Evolutionary conservation across 2,113 vertebrate species (phyloP).

Genomic region (Carassius carassius): DNA sequence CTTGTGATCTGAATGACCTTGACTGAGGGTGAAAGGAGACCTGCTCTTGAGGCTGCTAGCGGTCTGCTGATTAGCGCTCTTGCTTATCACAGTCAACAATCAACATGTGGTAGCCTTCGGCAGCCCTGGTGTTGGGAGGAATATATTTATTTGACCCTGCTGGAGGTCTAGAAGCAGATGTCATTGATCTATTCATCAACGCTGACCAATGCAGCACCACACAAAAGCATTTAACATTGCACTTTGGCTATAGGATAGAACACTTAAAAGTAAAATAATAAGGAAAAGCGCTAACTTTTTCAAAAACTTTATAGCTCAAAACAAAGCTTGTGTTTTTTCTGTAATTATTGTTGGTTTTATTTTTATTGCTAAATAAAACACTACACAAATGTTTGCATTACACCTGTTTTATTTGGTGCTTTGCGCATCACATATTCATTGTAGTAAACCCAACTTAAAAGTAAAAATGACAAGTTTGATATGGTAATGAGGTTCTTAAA

Average conservation of each 20-base stretch:
- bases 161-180: slow-evolving; percentile 11
- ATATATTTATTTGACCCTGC: slow-evolving; percentile 7
- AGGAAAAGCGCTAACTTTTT: neutral
- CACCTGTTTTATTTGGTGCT: neutral
- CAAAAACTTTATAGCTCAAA: too few species aligned
- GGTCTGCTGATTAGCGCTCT: slow-evolving; percentile 7
- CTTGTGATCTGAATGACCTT: slow-evolving; percentile 40
- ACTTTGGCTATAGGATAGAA: neutral
- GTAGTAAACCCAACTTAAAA: neutral
- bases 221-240: neutral
- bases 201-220: neutral
- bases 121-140: neutral
- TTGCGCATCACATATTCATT: neutral
- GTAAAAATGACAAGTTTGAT: neutral
- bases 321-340: too few species aligned
- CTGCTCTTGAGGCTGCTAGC: neutral
- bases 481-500: neutral
- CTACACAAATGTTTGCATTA: neutral
- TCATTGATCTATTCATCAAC: slow-evolving; percentile 3
- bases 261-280: neutral
- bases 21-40: slow-evolving; percentile 1
- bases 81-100: slow-evolving; percentile 1
- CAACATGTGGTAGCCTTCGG: slow-evolving; percentile 35
- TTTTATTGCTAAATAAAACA: neutral
- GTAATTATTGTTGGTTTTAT: neutral